Conservation (phyloP, 2,888 invertebrate genomes). For the Lasioglossum marginatum region DNA sequence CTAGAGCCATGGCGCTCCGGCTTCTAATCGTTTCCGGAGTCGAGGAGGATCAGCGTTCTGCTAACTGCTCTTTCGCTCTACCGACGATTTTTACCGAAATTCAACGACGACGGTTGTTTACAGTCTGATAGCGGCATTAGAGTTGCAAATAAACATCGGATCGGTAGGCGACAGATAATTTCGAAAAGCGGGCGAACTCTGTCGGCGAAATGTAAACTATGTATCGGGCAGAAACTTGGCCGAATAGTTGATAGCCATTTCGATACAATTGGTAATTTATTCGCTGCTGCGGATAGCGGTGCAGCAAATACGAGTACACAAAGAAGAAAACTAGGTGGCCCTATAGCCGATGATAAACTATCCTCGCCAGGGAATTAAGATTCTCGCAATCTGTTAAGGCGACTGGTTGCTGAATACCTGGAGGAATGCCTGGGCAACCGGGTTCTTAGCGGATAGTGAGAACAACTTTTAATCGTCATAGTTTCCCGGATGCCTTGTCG, state of each 20-base stretch:
- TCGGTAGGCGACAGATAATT: background rate
- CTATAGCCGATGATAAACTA: background rate
- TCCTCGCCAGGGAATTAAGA: background rate
- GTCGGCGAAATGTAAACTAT: background rate
- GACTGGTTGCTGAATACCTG: background rate
- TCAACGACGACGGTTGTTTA: constrained; percentile 12
- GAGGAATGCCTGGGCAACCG: background rate
- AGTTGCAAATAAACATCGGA: background rate
- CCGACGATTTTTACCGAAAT: no score
- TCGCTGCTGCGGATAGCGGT: background rate
- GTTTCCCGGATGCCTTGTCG: constrained; percentile 27
- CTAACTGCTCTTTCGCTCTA: background rate
- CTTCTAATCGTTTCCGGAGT: constrained; percentile 41
- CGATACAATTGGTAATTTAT: background rate
- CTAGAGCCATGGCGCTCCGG: background rate
- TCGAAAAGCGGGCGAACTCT: background rate
- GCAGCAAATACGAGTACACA: background rate
- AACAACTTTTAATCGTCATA: constrained; percentile 21
- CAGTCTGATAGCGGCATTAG: background rate
- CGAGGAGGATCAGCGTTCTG: background rate
- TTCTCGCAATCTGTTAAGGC: background rate
- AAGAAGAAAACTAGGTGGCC: constrained; percentile 6
- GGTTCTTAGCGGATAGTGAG: background rate
- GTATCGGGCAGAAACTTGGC: background rate
- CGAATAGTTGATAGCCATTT: background rate